These are phyloP conservation scores for Amniataba percoides DNA, from an alignment of 2,797 vertebrate species.

Conservation along the genomic window DNA sequence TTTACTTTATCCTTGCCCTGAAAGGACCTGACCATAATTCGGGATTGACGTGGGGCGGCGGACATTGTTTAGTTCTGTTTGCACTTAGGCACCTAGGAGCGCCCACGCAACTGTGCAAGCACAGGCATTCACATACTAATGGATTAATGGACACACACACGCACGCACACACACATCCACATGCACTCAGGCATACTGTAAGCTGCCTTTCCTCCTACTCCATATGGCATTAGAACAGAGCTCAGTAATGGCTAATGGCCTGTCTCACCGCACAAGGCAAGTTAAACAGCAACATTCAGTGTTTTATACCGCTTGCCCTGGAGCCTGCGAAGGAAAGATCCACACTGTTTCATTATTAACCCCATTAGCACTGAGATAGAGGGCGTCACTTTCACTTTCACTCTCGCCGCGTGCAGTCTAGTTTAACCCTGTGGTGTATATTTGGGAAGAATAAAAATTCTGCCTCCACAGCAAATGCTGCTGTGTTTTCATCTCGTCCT, in stretches of 20 bases:
- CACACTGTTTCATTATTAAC: slow-evolving; percentile 71
- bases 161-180: slow-evolving; percentile 26
- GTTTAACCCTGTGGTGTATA: slow-evolving; percentile 51
- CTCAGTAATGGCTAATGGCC: slow-evolving; percentile 73
- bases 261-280: slow-evolving; percentile 50
- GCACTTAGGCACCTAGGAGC: slow-evolving; percentile 53
- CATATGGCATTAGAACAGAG: slow-evolving; percentile 53
- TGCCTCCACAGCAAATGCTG: slow-evolving; percentile 24
- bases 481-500: slow-evolving; percentile 22
- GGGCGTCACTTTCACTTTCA: slow-evolving; percentile 30
- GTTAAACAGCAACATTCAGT: slow-evolving; percentile 62
- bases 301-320: slow-evolving; percentile 46
- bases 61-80: slow-evolving; percentile 39
- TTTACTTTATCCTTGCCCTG: neutral
- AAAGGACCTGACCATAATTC: slow-evolving; percentile 4
- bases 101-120: slow-evolving; percentile 44
- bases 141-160: slow-evolving; percentile 59
- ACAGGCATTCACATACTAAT: slow-evolving; percentile 59
- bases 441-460: slow-evolving; percentile 20
- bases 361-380: slow-evolving; percentile 52
- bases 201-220: slow-evolving; percentile 52
- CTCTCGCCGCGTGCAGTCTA: slow-evolving; percentile 17
- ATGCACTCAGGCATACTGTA: slow-evolving; percentile 36
- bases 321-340: slow-evolving; percentile 44
- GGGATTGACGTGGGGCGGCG: neutral